A percentile compares a stretch with the other conserved stretches of the same genome.
phyloP scores from a whole-genome alignment of 2,113 vertebrate genomes.

The Hydrolagus affinis region DNA sequence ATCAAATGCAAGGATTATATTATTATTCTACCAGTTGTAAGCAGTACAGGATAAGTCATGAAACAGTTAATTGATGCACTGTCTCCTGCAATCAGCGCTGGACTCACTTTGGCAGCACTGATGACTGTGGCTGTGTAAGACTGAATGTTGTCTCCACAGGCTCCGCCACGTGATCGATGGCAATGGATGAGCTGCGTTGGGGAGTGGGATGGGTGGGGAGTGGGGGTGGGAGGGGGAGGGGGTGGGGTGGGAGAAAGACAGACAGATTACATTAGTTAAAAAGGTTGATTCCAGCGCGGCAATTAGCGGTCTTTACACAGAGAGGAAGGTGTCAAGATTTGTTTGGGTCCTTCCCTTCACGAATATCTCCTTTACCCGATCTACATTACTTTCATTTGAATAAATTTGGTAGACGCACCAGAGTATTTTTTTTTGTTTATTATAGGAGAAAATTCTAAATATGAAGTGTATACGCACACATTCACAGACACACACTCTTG shows the following conservation, averaged over 20 bases:
- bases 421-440: too few species aligned
- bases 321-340: conserved; percentile 34
- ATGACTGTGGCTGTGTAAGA: conserved; percentile 97
- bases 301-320: conserved; percentile 40
- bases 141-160: conserved; percentile 94
- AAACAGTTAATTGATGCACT: background rate
- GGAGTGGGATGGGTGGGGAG: too few species aligned
- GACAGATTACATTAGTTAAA: conserved; percentile 41
- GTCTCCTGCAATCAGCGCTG: conserved; percentile 23
- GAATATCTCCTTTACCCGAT: conserved; percentile 36
- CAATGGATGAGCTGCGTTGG: conserved; percentile 79
- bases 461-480: too few species aligned
- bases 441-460: too few species aligned
- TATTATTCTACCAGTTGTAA: background rate
- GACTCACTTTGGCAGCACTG: conserved; percentile 95
- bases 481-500: too few species aligned
- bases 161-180: conserved; percentile 94
- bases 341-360: background rate
- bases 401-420: too few species aligned
- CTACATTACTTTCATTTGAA: background rate
- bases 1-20: background rate
- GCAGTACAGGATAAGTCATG: conserved; percentile 30
- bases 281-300: conserved; percentile 47
- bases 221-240: too few species aligned
- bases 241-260: conserved; percentile 40